Conservation (phyloP, 2,797 vertebrate species). For the Nyctalus aviator region DNA sequence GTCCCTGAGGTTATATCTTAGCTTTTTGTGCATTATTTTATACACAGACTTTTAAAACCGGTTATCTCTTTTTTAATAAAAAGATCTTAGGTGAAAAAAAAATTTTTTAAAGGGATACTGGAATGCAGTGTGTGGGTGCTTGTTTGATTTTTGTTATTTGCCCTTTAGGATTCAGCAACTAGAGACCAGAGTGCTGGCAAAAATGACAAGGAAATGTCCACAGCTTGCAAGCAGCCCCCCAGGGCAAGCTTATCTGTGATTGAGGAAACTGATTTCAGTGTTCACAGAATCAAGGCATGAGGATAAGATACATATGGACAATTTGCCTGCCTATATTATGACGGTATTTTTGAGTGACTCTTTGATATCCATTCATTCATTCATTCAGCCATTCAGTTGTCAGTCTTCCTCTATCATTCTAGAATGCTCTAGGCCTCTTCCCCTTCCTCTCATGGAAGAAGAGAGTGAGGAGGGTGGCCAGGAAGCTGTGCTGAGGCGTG, state of each 20-base stretch:
- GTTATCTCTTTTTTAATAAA: background rate
- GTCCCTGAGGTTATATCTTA: background rate
- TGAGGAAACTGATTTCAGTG: background rate
- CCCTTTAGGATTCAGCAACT: conserved; percentile 11
- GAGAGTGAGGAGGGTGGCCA: background rate
- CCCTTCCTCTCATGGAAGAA: conserved; percentile 6
- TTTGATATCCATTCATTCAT: background rate
- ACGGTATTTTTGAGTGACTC: background rate
- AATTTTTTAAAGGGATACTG: background rate
- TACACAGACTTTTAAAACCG: background rate
- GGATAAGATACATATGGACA: rapidly evolving
- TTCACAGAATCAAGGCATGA: background rate
- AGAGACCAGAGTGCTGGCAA: background rate
- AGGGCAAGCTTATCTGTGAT: background rate
- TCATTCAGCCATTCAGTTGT: background rate
- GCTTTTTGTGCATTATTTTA: background rate
- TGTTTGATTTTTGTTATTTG: background rate
- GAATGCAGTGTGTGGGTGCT: background rate
- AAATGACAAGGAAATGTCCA: background rate
- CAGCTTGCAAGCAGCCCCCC: background rate
- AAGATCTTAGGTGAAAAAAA: background rate
- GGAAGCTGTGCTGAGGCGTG: conserved; percentile 46
- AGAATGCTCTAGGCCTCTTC: background rate
- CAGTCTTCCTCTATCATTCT: rapidly evolving
- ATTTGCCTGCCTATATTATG: background rate